Evolutionary conservation across 2,797 vertebrate genomes (phyloP).

Genomic region (Rhinichthys osculus): DNA sequence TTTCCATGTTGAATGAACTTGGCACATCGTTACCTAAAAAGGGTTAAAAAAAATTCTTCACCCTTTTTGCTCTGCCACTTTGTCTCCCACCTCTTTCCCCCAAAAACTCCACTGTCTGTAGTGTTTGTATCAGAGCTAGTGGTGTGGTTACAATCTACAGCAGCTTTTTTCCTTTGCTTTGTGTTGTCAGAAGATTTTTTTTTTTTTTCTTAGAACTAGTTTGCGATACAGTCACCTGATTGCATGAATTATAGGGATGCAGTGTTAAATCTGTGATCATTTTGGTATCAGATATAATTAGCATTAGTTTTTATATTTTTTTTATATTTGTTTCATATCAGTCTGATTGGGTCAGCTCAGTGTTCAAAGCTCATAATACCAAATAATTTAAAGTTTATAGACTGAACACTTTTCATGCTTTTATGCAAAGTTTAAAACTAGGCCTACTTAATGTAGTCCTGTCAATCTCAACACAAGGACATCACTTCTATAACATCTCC

Average conservation of each 20-base stretch:
- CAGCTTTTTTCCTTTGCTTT: constrained; percentile 35
- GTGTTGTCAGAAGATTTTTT: background rate
- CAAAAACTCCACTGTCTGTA: background rate
- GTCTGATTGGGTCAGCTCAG: background rate
- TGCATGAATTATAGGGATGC: background rate
- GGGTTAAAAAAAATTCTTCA: background rate
- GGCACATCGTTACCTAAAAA: background rate
- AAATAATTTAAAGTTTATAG: background rate
- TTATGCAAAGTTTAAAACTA: background rate
- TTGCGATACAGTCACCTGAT: background rate
- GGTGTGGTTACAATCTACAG: constrained; percentile 1
- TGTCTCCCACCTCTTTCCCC: constrained; percentile 30
- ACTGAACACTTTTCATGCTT: background rate
- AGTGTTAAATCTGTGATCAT: background rate
- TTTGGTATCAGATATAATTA: background rate
- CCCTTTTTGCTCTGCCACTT: constrained; percentile 1
- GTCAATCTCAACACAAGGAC: background rate
- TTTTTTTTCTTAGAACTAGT: background rate
- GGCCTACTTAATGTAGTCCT: background rate
- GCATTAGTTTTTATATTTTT: background rate
- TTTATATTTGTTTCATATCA: background rate
- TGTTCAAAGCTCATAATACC: background rate
- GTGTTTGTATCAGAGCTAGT: constrained; percentile 2
- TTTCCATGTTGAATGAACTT: constrained; percentile 25
- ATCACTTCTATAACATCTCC: background rate